Conservation (phyloP, 2,797 vertebrate species). For the Cheirogaleus major region DNA sequence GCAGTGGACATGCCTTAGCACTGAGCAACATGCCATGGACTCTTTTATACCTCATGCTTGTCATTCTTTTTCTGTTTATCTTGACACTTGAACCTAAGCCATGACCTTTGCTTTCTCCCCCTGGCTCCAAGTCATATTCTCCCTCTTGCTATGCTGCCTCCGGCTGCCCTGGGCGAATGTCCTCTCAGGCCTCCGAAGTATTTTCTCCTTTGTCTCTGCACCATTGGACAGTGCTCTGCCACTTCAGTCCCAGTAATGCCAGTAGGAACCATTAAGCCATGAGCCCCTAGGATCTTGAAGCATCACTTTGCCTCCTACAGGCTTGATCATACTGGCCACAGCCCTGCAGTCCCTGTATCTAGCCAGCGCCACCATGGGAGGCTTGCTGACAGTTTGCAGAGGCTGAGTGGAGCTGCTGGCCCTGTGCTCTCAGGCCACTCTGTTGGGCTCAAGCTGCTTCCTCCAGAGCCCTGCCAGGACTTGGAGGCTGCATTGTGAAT, state of each 20-base stretch:
- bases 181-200: neutral
- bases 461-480: neutral
- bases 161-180: neutral
- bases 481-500: neutral
- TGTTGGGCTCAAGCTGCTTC: neutral
- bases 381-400: neutral
- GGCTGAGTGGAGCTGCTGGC: neutral
- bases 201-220: neutral
- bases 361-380: neutral
- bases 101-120: neutral
- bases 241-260: neutral
- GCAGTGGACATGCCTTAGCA: neutral
- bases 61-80: constrained; percentile 8
- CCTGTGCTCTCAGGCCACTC: neutral
- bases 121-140: neutral
- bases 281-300: neutral
- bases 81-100: neutral
- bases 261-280: neutral
- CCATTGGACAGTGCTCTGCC: neutral
- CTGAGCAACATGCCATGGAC: neutral
- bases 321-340: neutral
- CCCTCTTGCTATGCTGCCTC: neutral
- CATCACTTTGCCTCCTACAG: neutral
- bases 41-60: neutral
- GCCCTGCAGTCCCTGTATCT: neutral